Percentiles rank a stretch among this genome's conserved stretches.
These are phyloP conservation scores for Acronicta leporina DNA, from an alignment of 2,888 invertebrate species.

Conservation along the genomic window DNA sequence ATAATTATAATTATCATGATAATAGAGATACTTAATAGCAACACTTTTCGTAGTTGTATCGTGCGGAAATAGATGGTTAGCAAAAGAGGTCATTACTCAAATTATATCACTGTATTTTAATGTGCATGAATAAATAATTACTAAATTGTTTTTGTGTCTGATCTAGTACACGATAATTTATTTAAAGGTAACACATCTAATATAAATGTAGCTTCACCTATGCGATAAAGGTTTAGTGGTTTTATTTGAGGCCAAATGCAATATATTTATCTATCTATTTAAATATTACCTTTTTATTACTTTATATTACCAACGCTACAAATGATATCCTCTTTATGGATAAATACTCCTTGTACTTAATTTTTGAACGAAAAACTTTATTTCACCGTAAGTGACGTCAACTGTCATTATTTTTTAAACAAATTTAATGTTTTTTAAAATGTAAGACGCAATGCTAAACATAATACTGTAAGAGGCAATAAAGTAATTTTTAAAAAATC, in stretches of 20 bases:
- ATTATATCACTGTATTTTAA: neutral
- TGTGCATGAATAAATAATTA: constrained; percentile 1
- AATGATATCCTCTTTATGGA: too few species aligned
- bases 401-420: too few species aligned
- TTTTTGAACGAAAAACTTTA: too few species aligned
- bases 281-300: too few species aligned
- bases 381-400: too few species aligned
- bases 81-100: neutral
- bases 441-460: too few species aligned
- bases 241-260: neutral
- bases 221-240: neutral
- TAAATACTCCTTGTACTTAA: too few species aligned
- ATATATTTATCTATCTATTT: too few species aligned
- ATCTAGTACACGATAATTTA: neutral
- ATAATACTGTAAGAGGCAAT: too few species aligned
- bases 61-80: neutral
- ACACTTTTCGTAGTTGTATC: neutral
- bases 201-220: neutral
- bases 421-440: too few species aligned
- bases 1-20: neutral
- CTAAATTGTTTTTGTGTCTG: neutral
- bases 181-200: neutral
- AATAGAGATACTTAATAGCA: constrained; percentile 8
- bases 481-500: too few species aligned
- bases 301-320: too few species aligned